Evolutionary conservation across 2,113 vertebrate genomes (phyloP).

Genomic region (Nyctibius bracteatus): DNA sequence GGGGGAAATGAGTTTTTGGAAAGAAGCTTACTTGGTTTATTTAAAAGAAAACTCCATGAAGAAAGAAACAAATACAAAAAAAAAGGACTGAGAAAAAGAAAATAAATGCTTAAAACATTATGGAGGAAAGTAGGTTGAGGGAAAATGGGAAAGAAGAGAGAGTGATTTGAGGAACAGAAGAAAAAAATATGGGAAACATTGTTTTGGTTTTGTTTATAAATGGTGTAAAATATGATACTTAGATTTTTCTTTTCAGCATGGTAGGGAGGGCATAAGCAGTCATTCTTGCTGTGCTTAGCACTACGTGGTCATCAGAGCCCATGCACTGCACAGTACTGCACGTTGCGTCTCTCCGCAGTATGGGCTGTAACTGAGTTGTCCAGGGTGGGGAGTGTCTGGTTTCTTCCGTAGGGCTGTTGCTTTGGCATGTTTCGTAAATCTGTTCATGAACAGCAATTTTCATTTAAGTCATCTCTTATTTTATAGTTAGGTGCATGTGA

Average conservation of each 20-base stretch:
- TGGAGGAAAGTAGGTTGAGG: neutral
- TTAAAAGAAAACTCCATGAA: neutral
- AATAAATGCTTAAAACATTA: neutral
- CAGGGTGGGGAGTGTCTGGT: too few species aligned
- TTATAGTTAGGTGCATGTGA: neutral
- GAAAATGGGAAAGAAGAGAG: neutral
- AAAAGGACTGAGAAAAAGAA: neutral
- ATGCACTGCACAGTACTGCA: rapidly evolving
- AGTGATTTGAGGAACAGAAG: neutral
- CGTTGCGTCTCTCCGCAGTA: neutral
- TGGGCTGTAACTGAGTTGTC: neutral
- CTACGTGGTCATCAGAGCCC: neutral
- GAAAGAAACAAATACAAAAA: neutral
- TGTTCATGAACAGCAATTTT: neutral
- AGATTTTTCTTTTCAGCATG: neutral
- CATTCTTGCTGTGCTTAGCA: neutral
- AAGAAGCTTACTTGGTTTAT: neutral
- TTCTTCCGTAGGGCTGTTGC: neutral
- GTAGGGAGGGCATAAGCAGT: too few species aligned
- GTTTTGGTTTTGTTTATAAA: neutral
- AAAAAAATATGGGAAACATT: neutral
- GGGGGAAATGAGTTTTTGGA: neutral
- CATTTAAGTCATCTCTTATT: neutral
- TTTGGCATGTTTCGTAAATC: neutral
- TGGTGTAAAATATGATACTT: neutral